phyloP scores from a whole-genome alignment of 2,113 vertebrate genomes.

The Gnathochromis pfefferi region DNA sequence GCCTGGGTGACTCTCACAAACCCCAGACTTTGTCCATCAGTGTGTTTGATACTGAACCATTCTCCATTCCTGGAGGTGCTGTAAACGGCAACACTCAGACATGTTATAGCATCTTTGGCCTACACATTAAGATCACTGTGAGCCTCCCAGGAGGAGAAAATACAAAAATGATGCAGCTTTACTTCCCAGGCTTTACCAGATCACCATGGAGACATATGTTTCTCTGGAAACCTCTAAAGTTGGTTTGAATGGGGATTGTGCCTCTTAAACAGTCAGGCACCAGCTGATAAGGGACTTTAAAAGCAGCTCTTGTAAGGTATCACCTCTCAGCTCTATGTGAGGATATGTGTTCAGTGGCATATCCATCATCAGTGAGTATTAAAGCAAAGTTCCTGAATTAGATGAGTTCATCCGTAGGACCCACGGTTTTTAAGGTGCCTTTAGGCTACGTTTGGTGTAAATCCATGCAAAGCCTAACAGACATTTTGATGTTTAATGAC shows the following conservation, averaged over 20 bases:
- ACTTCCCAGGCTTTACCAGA: background rate
- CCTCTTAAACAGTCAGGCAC: background rate
- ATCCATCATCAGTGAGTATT: background rate
- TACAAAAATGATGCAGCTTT: background rate
- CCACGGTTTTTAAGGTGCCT: background rate
- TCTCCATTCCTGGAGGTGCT: background rate
- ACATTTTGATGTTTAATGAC: background rate
- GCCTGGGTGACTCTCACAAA: background rate
- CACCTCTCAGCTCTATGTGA: background rate
- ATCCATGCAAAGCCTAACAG: background rate
- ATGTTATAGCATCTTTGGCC: background rate
- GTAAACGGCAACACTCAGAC: background rate
- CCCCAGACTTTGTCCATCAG: background rate
- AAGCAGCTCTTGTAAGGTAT: background rate
- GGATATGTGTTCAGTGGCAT: background rate
- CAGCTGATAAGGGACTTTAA: background rate
- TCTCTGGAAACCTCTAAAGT: background rate
- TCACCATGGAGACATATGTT: conserved; percentile 3
- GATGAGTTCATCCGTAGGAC: background rate
- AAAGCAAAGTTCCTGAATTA: background rate
- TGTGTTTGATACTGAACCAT: background rate
- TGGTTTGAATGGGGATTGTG: background rate
- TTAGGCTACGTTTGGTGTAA: background rate
- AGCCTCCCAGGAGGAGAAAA: background rate
- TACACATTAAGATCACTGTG: background rate